phyloP scores from a whole-genome alignment of 1,140 invertebrate species.

The Drosophila navojoa region DNA sequence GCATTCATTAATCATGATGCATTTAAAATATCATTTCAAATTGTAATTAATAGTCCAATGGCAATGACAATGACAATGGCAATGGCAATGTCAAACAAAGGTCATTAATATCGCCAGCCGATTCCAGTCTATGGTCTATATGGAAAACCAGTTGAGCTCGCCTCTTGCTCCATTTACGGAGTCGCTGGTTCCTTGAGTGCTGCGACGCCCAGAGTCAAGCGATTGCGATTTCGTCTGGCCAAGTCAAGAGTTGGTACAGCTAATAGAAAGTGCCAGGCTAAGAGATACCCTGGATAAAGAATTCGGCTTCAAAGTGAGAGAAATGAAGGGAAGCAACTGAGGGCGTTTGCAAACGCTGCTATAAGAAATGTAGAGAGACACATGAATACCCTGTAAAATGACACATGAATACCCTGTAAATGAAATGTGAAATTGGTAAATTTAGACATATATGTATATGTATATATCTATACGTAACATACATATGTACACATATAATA shows the following conservation, averaged over 20 bases:
- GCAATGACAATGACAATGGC: slow-evolving; percentile 20
- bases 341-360: no score
- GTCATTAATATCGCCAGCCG: slow-evolving; percentile 54
- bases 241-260: no score
- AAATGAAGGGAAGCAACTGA: no score
- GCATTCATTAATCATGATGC: slow-evolving; percentile 62
- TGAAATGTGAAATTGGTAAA: no score
- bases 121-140: slow-evolving; percentile 4
- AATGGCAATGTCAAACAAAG: slow-evolving; percentile 64
- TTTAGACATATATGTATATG: no score
- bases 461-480: no score
- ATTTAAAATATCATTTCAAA: slow-evolving; percentile 70
- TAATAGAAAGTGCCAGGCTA: background rate
- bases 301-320: background rate
- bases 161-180: background rate
- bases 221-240: no score
- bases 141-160: background rate
- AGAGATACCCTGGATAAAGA: background rate
- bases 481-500: no score
- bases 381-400: background rate
- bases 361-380: background rate
- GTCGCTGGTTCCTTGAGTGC: background rate
- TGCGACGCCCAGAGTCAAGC: slow-evolving; percentile 43
- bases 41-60: slow-evolving; percentile 64
- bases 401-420: no score